Evolutionary conservation across 2,888 invertebrate genomes (phyloP), one percentile per base, ranked within the genome.

Genomic region (Ormyrus pomaceus): DNA sequence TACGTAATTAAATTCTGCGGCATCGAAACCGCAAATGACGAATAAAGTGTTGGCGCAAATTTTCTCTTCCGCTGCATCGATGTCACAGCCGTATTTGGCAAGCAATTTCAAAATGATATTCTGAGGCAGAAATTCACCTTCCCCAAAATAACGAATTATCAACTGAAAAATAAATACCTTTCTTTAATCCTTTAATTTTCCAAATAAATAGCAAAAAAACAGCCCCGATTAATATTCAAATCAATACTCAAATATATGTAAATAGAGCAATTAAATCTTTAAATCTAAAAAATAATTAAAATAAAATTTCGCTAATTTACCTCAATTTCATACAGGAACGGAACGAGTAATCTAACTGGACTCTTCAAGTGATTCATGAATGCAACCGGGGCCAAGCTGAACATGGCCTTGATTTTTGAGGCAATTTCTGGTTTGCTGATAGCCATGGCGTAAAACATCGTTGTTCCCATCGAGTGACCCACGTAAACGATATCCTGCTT

Each of bases 11-110:
- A 95, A 93, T 87, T 96, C 93, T 19, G 91, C 91, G 71, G 92
- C 91, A 88, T 95, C 95, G 85, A 93, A 94, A 0, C 97, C 97
- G 82, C 93, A 94, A 0, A 96, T 86, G 9, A 95, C 91, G 87
- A 96, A 96, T 76, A 97, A 85, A 0, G 94, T 88, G 87, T 96
- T 95, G 85, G 94, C 94, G 88, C 97, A 97, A 72, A 96, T 92
- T 73, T 91, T 91, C 86, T 93, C 92, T 82, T 82, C 82, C 6
- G 61, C 9, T 66, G 92, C 91, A 82, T 92, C 91, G 19, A 93
- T 89, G 80, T 93, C 92, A 86, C 95, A 95, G 4, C 94, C 93
- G 84, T 92, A 92, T 86, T 93, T 93, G 1, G 94, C 93, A 59
- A 95, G 86, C 88, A 93, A 92, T 83, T 93, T 92, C 13, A 95